A percentile compares a stretch with the other conserved stretches of the same genome.
phyloP scores from a whole-genome alignment of 2,797 vertebrate species.

The Channa striata region DNA sequence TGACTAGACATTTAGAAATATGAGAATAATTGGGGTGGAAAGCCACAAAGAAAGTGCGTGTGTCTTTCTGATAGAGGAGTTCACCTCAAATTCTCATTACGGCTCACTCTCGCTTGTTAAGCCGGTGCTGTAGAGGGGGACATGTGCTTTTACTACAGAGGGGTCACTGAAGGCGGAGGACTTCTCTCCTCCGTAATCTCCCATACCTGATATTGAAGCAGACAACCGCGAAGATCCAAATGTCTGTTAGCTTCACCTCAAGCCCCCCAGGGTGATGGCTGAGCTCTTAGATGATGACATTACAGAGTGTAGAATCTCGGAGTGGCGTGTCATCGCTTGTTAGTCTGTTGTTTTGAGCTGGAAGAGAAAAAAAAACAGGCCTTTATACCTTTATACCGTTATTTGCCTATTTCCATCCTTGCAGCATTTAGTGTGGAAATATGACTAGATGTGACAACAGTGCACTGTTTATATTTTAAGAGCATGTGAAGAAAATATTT shows the following conservation, averaged over 20 bases:
- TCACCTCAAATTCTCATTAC: conserved; percentile 38
- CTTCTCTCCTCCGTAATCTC: conserved; percentile 42
- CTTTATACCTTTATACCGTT: no score
- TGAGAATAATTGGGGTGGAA: conserved; percentile 37
- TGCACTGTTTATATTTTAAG: neutral
- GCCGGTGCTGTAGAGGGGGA: conserved; percentile 8
- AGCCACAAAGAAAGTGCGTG: conserved; percentile 31
- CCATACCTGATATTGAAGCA: conserved; percentile 45
- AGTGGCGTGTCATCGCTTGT: conserved; percentile 14
- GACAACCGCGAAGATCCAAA: conserved; percentile 46
- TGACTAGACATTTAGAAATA: conserved; percentile 38
- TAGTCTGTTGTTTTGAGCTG: neutral
- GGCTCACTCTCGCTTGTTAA: conserved; percentile 38
- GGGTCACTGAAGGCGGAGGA: conserved; percentile 38
- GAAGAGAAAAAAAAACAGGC: no score
- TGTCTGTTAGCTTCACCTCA: conserved; percentile 30
- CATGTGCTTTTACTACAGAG: conserved; percentile 30
- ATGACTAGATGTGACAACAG: no score
- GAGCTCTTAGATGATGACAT: conserved; percentile 38
- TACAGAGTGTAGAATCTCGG: conserved; percentile 3
- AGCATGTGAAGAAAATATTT: neutral
- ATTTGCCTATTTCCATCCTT: no score
- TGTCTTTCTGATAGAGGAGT: conserved; percentile 28
- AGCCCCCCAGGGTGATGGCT: conserved; percentile 31
- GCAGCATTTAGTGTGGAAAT: no score